Evolutionary conservation across 2,113 vertebrate species (phyloP), one percentile per base, ranked within the genome.

Genomic region (Axis porcinus): DNA sequence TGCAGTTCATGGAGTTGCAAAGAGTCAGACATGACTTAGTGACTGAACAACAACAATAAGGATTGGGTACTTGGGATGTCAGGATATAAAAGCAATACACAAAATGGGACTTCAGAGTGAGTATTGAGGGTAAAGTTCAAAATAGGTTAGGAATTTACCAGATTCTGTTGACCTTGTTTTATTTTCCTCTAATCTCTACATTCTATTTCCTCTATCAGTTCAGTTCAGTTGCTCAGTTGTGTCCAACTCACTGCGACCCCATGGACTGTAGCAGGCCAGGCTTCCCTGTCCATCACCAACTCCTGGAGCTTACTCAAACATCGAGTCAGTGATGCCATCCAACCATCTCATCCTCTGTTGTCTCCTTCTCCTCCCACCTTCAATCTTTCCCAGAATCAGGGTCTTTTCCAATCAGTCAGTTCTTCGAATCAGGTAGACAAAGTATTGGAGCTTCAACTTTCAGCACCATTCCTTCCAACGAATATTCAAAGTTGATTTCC

Each of bases 231-330:
- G 1, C n/a, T 70, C n/a, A 36, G 67, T 36, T 70, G n/a, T 36
- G n/a, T 70, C n/a, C 5, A 0, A 70, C n/a, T 70, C 67, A 36
- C 9, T 70, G n/a, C 1, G 5, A 70, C n/a, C n/a, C 67, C n/a
- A 70, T 36, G n/a, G 64, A 70, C 67, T 70, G 67, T 70, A 70
- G n/a, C n/a, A 70, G n/a, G 19, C 67, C n/a, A 70, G n/a, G n/a
- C n/a, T 40, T 70, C n/a, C n/a, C 67, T 40, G 19, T 70, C n/a
- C 19, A 70, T 70, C 67, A 40, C n/a, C 67, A 40, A 70, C 67
- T 70, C 67, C n/a, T 70, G 19, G 67, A 23, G 19, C n/a, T 12
- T 12, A 70, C 67, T 70, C 67, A 70, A 36, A 40, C 19, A 70
- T 70, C 0, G 5, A 70, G 67, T 23, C 23, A n/a, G n/a, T 70